Conservation (phyloP, 2,888 invertebrate species). For the Agrotis puta region DNA sequence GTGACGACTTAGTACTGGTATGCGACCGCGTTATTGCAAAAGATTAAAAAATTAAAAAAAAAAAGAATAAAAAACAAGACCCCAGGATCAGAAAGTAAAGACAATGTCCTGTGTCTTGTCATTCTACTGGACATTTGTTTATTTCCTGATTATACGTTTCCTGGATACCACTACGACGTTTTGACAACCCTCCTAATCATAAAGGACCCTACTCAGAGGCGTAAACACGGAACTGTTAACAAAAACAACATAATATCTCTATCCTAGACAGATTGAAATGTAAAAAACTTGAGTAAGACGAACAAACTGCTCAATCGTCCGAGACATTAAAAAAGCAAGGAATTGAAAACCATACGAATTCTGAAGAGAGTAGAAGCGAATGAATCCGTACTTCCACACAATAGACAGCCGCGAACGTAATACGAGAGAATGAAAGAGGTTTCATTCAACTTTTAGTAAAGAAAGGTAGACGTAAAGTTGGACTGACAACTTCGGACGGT, state of each 20-base stretch:
- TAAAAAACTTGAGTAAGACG: slow-evolving; percentile 23
- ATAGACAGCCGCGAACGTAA: slow-evolving; percentile 58
- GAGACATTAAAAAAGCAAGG: slow-evolving; percentile 56
- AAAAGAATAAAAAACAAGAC: no score
- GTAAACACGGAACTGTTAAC: background rate
- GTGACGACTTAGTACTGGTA: background rate
- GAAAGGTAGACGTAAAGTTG: slow-evolving; percentile 49
- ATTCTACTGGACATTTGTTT: background rate
- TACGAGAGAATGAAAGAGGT: slow-evolving; percentile 57
- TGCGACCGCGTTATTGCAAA: no score
- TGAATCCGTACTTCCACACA: slow-evolving; percentile 66
- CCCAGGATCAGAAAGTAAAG: background rate
- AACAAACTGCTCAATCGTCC: slow-evolving; percentile 48
- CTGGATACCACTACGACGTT: background rate
- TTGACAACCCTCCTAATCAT: slow-evolving; percentile 15
- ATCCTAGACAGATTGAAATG: slow-evolving; percentile 21
- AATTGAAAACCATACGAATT: slow-evolving; percentile 59
- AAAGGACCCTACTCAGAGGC: slow-evolving; percentile 26
- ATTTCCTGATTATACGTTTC: slow-evolving; percentile 4
- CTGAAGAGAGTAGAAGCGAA: slow-evolving; percentile 55
- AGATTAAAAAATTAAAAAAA: no score
- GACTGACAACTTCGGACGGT: slow-evolving; percentile 44
- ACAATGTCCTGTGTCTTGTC: background rate
- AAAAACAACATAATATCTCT: background rate
- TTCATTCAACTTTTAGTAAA: slow-evolving; percentile 55